Base-by-base conservation (phyloP, 2,113 vertebrate species). In the Vulpes lagopus region DNA sequence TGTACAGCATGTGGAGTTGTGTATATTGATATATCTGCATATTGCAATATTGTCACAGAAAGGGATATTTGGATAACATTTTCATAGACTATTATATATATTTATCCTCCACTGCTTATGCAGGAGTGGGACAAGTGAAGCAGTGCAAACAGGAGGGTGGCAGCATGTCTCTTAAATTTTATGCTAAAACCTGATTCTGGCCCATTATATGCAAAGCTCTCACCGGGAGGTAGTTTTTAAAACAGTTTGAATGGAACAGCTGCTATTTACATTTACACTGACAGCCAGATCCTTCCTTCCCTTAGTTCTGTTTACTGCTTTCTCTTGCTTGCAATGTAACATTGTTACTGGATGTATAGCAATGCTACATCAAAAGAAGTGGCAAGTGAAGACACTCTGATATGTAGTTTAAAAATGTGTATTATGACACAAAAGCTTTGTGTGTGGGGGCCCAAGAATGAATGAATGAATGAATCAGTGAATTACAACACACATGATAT, bases 231-330 rank as follows among this genome's bases (percentile, higher is more conserved):
- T 78, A 27, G 92, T 96, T 96, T 95, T 95, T 91, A 81, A 97
- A 96, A 84, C 96, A 96, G 92, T 96, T 93, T 96, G 95, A 95
- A 53, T 43, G n/a, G 85, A 98, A 89, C 96, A 98, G 97, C 93
- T 98, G 97, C 92, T 98, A 73, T 97, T 98, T 98, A 96, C 97
- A 94, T 91, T 97, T 97, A 59, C 91, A 87, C 57, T 90, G 98
- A 97, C 97, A 98, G 91, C 91, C 97, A 89, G 85, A 95, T 67
- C 89, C 81, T 93, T 96, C 96, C 91, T 91, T 95, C 32, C 62
- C 81, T 96, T 71, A 23, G 60, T 89, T 94, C 84, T 98, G 97
- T 98, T 97, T 98, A 96, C 85, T 94, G 95, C 97, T 95, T 97
- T 80, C 85, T 65, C 30, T 30, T n/a, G 90, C 94, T 96, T 95